phyloP scores from a whole-genome alignment of 2,797 vertebrate genomes.

The Manis crassicaudata region DNA sequence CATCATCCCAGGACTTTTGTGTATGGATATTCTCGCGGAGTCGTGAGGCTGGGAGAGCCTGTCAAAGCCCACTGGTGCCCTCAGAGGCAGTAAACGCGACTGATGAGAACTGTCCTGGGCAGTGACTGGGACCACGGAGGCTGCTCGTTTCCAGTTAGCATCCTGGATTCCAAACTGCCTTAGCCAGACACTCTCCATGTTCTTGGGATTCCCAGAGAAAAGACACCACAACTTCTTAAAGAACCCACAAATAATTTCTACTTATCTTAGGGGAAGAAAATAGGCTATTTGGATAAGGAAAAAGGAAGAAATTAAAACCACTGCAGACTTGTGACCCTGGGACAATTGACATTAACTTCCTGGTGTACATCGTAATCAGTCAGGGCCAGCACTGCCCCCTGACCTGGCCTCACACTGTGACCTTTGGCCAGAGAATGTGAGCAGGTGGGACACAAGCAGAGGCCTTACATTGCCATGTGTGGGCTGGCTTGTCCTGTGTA shows the following conservation, averaged over 20 bases:
- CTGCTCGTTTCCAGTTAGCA: fast-evolving
- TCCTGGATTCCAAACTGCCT: background rate
- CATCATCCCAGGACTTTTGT: background rate
- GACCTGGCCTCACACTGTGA: background rate
- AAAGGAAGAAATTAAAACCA: background rate
- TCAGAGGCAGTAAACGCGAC: fast-evolving
- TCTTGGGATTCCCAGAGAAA: background rate
- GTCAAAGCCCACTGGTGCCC: background rate
- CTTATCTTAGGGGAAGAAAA: background rate
- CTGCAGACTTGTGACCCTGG: background rate
- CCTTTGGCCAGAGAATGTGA: background rate
- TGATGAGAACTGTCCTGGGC: background rate
- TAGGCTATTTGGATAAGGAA: background rate
- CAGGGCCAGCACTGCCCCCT: too few species aligned
- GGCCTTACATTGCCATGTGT: background rate
- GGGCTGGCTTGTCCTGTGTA: background rate
- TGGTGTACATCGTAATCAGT: too few species aligned
- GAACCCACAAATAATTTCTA: background rate
- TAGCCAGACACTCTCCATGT: background rate
- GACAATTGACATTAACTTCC: fast-evolving
- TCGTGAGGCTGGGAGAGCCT: fast-evolving
- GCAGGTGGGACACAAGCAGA: fast-evolving
- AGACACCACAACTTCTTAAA: background rate
- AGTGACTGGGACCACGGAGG: too few species aligned
- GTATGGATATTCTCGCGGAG: background rate